Conservation (phyloP, 2,113 vertebrate species). For the Myocastor coypus region DNA sequence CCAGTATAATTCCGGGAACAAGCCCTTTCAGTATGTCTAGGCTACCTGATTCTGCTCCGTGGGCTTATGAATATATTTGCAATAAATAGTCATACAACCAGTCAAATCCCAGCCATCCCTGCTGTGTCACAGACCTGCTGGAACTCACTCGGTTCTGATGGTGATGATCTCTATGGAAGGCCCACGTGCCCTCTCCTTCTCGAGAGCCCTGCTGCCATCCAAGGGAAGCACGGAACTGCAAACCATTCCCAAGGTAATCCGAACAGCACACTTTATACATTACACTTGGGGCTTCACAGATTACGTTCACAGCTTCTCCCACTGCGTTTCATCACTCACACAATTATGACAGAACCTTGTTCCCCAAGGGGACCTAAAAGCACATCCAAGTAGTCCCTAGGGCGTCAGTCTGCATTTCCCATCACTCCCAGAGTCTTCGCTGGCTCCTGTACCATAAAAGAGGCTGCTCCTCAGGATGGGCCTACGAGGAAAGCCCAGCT, state of each 20-base stretch:
- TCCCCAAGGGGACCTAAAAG: background rate
- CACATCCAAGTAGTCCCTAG: background rate
- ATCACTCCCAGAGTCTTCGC: background rate
- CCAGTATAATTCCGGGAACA: background rate
- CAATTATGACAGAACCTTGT: background rate
- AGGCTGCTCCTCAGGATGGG: background rate
- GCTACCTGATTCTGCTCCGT: background rate
- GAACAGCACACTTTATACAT: background rate
- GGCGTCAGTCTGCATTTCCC: background rate
- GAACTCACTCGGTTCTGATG: background rate
- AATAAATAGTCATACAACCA: background rate
- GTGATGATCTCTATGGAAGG: background rate
- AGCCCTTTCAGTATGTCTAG: background rate
- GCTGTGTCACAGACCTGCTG: background rate
- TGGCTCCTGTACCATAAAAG: background rate
- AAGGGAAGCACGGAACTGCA: background rate
- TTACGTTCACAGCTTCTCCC: background rate
- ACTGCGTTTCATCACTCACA: background rate
- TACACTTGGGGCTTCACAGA: background rate
- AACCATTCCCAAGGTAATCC: background rate
- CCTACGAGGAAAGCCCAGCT: background rate
- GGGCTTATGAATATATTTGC: background rate
- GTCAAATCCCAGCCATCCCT: background rate
- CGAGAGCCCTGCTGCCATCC: background rate
- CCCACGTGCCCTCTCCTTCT: background rate